Percentiles rank a stretch among this genome's conserved stretches.
Conservation (phyloP, 2,797 vertebrate species). For the Gymnoscopelus braueri region DNA sequence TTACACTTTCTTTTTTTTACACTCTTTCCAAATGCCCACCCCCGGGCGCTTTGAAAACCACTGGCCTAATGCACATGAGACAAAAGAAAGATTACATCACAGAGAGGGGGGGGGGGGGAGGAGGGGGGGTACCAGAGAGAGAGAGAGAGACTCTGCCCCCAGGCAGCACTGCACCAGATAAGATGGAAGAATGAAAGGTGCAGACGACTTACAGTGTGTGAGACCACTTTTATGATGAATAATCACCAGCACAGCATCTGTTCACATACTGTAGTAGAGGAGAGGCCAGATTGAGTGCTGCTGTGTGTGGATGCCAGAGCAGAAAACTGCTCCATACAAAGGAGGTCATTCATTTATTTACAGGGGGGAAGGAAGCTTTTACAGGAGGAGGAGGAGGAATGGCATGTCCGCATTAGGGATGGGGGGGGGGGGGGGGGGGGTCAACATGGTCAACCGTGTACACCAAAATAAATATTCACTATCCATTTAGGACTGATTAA, state of each 20-base stretch:
- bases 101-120: background rate
- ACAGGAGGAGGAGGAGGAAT: constrained; percentile 39
- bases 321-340: constrained; percentile 45
- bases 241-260: background rate
- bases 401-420: too few species aligned
- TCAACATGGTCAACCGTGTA: too few species aligned
- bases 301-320: constrained; percentile 19
- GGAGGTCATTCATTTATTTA: constrained; percentile 51
- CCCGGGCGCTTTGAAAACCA: constrained; percentile 19
- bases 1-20: too few species aligned
- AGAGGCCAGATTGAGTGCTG: constrained; percentile 22
- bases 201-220: background rate
- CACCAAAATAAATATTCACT: too few species aligned
- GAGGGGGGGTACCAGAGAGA: constrained; percentile 3
- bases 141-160: constrained; percentile 30
- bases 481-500: too few species aligned
- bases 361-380: constrained; percentile 58
- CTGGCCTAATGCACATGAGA: constrained; percentile 55
- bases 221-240: constrained; percentile 42
- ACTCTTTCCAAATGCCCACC: background rate
- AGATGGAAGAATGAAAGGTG: background rate
- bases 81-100: constrained; percentile 54
- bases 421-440: too few species aligned
- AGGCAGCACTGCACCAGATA: constrained; percentile 21
- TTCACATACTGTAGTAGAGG: background rate